A percentile compares a stretch with the other conserved stretches of the same genome.
Conservation (phyloP, 1,140 invertebrate genomes). For the Aphis gossypii region DNA sequence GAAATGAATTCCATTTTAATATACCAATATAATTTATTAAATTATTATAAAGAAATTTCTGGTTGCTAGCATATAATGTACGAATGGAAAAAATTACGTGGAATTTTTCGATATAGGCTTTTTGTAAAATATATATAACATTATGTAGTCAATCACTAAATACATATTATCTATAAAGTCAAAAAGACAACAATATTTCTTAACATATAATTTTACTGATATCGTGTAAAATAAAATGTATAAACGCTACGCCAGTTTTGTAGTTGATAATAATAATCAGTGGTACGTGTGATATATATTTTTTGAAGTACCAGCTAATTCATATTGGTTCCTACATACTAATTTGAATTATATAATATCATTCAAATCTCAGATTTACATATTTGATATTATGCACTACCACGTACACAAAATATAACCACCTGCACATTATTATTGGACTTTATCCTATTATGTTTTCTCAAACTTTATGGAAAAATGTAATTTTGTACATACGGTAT, state of each 20-base stretch:
- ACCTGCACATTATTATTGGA: background rate
- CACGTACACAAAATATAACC: background rate
- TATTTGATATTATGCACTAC: background rate
- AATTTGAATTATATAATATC: background rate
- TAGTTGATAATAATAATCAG: background rate
- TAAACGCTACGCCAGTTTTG: background rate
- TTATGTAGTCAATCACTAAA: too few relatives aligned
- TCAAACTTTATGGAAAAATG: background rate
- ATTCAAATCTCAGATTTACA: background rate
- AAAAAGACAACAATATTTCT: background rate
- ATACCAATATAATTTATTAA: background rate
- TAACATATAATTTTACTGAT: background rate
- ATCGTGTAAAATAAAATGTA: background rate
- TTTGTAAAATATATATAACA: too few relatives aligned
- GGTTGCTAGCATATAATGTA: too few relatives aligned
- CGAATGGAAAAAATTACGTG: background rate
- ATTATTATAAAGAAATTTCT: background rate
- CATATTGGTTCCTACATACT: background rate
- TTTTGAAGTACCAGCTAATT: background rate
- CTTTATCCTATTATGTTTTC: background rate
- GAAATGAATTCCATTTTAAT: background rate
- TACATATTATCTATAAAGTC: too few relatives aligned
- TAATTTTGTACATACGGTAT: background rate
- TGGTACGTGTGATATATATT: too few relatives aligned
- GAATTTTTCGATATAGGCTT: background rate